Evolutionary conservation across 2,888 invertebrate genomes (phyloP), one percentile per base, ranked within the genome.

Genomic region (Ophion ellenae): DNA sequence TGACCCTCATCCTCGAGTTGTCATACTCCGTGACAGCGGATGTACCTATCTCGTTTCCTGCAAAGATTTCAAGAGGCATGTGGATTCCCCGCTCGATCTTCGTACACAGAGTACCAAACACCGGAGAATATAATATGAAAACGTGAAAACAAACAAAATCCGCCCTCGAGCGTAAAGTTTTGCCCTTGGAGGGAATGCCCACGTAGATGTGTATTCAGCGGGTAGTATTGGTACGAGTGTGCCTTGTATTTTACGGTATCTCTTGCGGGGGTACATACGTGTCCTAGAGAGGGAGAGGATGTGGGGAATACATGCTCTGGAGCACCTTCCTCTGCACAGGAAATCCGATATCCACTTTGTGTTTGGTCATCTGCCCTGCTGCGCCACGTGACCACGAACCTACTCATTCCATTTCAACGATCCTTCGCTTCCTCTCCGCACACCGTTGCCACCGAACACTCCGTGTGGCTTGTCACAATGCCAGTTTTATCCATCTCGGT

Each of bases 321-420:
- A 59, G 59, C 83, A 80, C 80, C 80, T 70, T 84, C 74, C 61
- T 70, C 47, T 32, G 32, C 61, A 67, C 53, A 79, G 76, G 86
- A 78, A 86, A 84, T 84, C 67, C 76, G 80, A 84, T 84, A 84
- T 79, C 66, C 75, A 81, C 79, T 82, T 79, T 78, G 64, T 82
- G 82, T 84, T 84, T 86, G 84, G 75, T 86, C 86, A 86, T 84
- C 84, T 86, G 86, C 76, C 71, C 73, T 74, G 28, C 45, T 71
- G 66, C 69, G 81, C 84, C 81, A 86, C 81, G 84, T 75, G 81
- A 86, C 77, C 77, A 67, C 36, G 61, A 63, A 71, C 63, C 70
- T 57, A 40, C 14, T 71, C 71, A 24, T 61, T 28, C 24, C 17
- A 10, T 36, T 28, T 66, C 32, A 61, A 14, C 47, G 47, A 47